phyloP scores from a whole-genome alignment of 1,140 invertebrate species.

The Caenorhabditis briggsae region DNA sequence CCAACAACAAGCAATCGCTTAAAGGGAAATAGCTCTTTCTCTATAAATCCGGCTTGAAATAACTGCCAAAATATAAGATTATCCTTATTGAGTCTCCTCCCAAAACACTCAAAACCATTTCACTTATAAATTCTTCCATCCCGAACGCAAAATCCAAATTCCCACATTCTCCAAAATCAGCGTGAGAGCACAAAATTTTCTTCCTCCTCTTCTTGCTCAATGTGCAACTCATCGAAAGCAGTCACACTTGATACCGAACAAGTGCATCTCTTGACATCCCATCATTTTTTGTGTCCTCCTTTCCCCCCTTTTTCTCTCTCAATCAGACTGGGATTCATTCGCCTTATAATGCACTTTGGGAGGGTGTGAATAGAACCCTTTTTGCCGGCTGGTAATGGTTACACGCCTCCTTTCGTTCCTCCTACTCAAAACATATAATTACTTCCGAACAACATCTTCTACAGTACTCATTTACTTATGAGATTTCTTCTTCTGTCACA shows the following conservation, averaged over 20 bases:
- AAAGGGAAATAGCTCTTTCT: not conserved
- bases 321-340: constrained; percentile 47
- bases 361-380: not conserved
- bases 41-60: not conserved
- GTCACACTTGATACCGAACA: constrained; percentile 54
- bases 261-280: constrained; percentile 48
- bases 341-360: constrained; percentile 43
- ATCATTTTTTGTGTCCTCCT: not conserved
- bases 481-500: not conserved
- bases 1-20: constrained; percentile 6
- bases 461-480: constrained; percentile 12
- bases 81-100: not conserved
- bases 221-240: constrained; percentile 40
- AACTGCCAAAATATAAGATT: not conserved
- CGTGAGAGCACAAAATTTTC: constrained; percentile 19
- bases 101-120: not conserved
- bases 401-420: not conserved
- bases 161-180: constrained; percentile 36
- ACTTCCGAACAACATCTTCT: not conserved
- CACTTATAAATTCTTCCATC: not conserved
- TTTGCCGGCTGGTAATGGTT: constrained; percentile 49
- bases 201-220: not conserved
- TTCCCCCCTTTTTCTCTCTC: constrained; percentile 14
- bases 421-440: constrained; percentile 50
- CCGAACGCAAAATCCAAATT: not conserved